Evolutionary conservation across 2,888 invertebrate genomes (phyloP).

Genomic region (Temnothorax ravouxi): DNA sequence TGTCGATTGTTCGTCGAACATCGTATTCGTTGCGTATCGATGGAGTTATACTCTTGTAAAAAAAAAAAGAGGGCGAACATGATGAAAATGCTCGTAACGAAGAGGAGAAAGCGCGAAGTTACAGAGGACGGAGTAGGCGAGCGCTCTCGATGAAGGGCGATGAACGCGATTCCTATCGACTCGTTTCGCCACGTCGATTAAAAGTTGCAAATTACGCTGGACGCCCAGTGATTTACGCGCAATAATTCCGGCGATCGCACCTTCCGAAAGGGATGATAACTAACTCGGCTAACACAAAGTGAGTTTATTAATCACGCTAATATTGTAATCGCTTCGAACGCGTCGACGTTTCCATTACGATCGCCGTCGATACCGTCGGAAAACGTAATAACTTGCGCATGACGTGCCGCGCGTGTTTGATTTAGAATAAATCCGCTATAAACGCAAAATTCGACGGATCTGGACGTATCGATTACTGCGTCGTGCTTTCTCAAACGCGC

Average conservation of each 20-base stretch:
- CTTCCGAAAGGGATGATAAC: constrained; percentile 28
- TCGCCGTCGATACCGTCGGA: neutral
- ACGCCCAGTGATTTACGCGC: constrained; percentile 30
- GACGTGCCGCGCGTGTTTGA: neutral
- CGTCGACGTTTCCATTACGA: neutral
- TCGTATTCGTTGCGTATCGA: constrained; percentile 20
- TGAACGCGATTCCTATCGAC: constrained; percentile 28
- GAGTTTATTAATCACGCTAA: constrained; percentile 39
- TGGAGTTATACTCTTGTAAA: constrained; percentile 45
- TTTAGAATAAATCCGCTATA: constrained; percentile 22
- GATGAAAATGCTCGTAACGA: constrained; percentile 37
- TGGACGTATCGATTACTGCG: neutral
- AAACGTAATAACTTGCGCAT: constrained; percentile 8
- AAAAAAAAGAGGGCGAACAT: constrained; percentile 23
- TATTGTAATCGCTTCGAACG: constrained; percentile 4
- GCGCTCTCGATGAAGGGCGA: constrained; percentile 11
- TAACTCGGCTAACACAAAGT: constrained; percentile 3
- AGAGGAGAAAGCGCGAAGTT: constrained; percentile 11
- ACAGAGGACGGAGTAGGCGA: constrained; percentile 6
- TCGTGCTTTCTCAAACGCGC: neutral
- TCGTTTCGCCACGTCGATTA: constrained; percentile 24
- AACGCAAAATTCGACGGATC: constrained; percentile 1
- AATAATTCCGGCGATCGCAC: constrained; percentile 21
- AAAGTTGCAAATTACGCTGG: constrained; percentile 47
- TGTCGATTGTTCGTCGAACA: constrained; percentile 24